Conservation (phyloP, 2,888 invertebrate species). For the Micoletzkya japonica region DNA sequence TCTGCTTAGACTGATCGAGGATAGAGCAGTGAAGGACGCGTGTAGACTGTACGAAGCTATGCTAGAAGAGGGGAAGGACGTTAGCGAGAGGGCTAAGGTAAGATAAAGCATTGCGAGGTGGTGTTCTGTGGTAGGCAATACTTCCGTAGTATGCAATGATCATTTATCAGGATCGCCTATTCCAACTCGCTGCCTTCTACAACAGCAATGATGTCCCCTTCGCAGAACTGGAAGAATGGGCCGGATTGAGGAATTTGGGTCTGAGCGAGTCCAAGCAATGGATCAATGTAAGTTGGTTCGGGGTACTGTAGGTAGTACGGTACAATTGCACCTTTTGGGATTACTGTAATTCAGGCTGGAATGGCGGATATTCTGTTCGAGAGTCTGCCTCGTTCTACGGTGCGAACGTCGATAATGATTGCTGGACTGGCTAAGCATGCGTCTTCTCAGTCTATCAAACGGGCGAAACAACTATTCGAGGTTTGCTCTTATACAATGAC, state of each 20-base stretch:
- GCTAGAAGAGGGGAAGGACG: conserved; percentile 42
- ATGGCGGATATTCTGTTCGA: conserved; percentile 55
- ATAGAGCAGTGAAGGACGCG: conserved; percentile 48
- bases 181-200: conserved; percentile 54
- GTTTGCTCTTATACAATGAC: no score
- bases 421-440: conserved; percentile 49
- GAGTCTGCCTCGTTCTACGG: conserved; percentile 45
- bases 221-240: conserved; percentile 53
- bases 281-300: conserved; percentile 36
- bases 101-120: no score
- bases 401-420: conserved; percentile 52
- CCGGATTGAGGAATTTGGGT: conserved; percentile 50
- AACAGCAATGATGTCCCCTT: conserved; percentile 50
- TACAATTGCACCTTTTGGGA: not conserved
- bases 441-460: conserved; percentile 28
- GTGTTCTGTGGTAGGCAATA: not conserved
- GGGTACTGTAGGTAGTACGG: not conserved
- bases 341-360: conserved; percentile 33
- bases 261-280: conserved; percentile 32
- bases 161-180: conserved; percentile 40
- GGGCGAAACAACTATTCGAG: conserved; percentile 38
- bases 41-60: conserved; percentile 53
- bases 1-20: conserved; percentile 43
- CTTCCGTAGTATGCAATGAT: not conserved
- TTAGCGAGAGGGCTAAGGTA: conserved; percentile 37